These are phyloP conservation scores for Spermophilus dauricus DNA, from an alignment of 2,113 vertebrate species.

Conservation along the genomic window DNA sequence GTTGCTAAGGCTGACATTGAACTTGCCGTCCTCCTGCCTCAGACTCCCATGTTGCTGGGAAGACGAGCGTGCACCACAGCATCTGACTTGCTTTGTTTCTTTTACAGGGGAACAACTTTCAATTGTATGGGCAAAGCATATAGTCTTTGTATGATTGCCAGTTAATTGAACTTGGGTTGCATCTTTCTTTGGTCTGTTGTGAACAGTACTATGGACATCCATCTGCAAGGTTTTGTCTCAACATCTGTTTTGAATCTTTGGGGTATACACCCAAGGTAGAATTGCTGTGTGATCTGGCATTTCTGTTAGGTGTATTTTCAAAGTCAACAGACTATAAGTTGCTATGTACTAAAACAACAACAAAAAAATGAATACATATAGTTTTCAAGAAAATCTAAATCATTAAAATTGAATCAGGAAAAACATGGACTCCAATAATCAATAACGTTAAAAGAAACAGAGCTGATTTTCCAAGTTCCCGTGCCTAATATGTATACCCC, in stretches of 20 bases:
- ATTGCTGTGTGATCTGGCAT: not conserved
- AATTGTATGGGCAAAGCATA: not conserved
- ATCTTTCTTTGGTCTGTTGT: not conserved
- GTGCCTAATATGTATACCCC: not conserved
- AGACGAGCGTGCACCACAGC: too few species aligned
- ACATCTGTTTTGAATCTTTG: not conserved
- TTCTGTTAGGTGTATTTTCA: slow-evolving; percentile 17
- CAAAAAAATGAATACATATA: not conserved
- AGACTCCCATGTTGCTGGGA: too few species aligned
- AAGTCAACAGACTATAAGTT: not conserved
- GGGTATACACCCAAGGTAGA: not conserved
- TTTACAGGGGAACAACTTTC: not conserved
- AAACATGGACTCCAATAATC: not conserved
- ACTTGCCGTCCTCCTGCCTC: too few species aligned
- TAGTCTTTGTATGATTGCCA: not conserved
- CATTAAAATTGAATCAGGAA: slow-evolving; percentile 9
- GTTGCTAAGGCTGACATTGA: too few species aligned
- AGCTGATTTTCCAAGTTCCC: not conserved
- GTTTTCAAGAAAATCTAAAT: not conserved
- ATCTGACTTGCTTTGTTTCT: not conserved
- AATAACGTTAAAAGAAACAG: not conserved
- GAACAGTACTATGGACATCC: not conserved
- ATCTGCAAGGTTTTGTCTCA: not conserved
- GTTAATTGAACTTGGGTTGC: not conserved
- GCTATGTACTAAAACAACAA: not conserved